Evolutionary conservation across 2,888 invertebrate genomes (phyloP).

Genomic region (Lathronympha strigana): DNA sequence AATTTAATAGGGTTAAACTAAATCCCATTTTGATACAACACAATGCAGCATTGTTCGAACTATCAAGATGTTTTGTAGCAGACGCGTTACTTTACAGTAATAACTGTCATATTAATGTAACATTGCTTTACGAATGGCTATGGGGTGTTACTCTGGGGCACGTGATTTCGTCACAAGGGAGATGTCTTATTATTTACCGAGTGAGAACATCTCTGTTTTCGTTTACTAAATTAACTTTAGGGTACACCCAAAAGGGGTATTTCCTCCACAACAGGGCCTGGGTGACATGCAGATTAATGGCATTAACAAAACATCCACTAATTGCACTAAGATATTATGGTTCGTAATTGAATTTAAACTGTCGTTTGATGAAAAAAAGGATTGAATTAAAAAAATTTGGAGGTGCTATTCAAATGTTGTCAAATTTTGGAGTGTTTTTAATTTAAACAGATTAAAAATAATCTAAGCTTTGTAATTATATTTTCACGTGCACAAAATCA

Average conservation of each 20-base stretch:
- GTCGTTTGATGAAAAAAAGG: slow-evolving; percentile 3
- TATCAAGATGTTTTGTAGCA: slow-evolving; percentile 59
- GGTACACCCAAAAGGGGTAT: slow-evolving; percentile 62
- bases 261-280: slow-evolving; percentile 57
- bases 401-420: neutral
- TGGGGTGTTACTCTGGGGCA: slow-evolving; percentile 52
- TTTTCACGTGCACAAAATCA: too few relatives aligned
- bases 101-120: slow-evolving; percentile 61
- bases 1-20: slow-evolving; percentile 46
- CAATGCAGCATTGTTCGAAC: slow-evolving; percentile 53
- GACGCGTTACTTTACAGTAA: slow-evolving; percentile 53
- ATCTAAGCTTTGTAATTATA: too few relatives aligned
- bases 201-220: slow-evolving; percentile 70
- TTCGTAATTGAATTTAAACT: slow-evolving; percentile 30
- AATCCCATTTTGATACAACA: slow-evolving; percentile 52
- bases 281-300: slow-evolving; percentile 67
- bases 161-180: slow-evolving; percentile 70
- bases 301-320: slow-evolving; percentile 66
- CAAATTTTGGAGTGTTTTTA: too few relatives aligned
- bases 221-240: slow-evolving; percentile 71
- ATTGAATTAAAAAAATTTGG: slow-evolving; percentile 11
- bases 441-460: too few relatives aligned
- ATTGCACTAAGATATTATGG: slow-evolving; percentile 56
- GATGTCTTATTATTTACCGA: slow-evolving; percentile 73
- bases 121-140: slow-evolving; percentile 47